Evolutionary conservation across 2,113 vertebrate species (phyloP).

Genomic region (Laticauda colubrina): DNA sequence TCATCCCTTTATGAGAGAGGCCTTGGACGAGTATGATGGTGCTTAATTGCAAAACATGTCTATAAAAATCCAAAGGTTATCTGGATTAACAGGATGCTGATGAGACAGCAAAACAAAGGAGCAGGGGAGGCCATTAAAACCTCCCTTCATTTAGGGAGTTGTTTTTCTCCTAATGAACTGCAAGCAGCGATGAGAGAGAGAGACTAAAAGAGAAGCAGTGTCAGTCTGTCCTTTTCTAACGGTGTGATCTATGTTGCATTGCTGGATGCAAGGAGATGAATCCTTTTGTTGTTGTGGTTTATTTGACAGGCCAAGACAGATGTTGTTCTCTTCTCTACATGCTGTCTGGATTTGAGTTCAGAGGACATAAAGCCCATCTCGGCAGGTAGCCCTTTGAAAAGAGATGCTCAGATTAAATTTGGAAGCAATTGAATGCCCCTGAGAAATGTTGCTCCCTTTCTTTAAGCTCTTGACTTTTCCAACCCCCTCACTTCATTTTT

Average conservation of each 20-base stretch:
- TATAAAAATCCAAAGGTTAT: conserved; percentile 40
- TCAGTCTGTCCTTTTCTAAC: conserved; percentile 8
- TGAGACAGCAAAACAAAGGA: conserved; percentile 40
- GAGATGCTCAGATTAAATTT: conserved; percentile 31
- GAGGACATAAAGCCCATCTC: background rate
- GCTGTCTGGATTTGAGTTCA: conserved; percentile 18
- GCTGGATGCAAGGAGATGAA: background rate
- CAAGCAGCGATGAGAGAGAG: conserved; percentile 19
- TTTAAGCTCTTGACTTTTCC: conserved; percentile 7
- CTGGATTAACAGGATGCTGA: conserved; percentile 39
- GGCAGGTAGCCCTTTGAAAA: conserved; percentile 21
- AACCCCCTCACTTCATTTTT: background rate
- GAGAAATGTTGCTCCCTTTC: background rate
- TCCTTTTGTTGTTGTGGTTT: background rate
- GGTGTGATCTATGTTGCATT: background rate
- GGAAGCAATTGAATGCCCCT: conserved; percentile 17
- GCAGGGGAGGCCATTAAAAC: conserved; percentile 2
- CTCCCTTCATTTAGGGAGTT: background rate
- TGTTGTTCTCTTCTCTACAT: conserved; percentile 5
- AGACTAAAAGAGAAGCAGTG: background rate
- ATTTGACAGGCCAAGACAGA: conserved; percentile 29
- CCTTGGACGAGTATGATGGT: conserved; percentile 34
- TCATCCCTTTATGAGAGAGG: conserved; percentile 50
- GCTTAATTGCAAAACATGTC: conserved; percentile 41
- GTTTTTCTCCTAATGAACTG: conserved; percentile 18